A percentile compares a stretch with the other conserved stretches of the same genome.
phyloP scores from a whole-genome alignment of 2,797 vertebrate genomes.

The Parauchenoglanis punctatus region DNA sequence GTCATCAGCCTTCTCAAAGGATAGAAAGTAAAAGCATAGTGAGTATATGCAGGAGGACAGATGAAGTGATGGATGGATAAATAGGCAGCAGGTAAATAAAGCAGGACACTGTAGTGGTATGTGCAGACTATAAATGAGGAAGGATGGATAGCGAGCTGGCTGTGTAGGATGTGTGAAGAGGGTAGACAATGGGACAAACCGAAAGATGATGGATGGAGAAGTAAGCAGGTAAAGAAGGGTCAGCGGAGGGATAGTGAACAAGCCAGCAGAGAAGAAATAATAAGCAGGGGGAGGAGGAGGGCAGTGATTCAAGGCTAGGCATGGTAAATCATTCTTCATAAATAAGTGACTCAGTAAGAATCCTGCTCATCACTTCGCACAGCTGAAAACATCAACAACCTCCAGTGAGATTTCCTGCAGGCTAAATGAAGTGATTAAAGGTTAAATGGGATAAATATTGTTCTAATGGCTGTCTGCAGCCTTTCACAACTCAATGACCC shows the following conservation, averaged over 20 bases:
- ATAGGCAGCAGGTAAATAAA: background rate
- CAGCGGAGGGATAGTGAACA: background rate
- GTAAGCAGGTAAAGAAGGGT: background rate
- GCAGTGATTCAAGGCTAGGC: background rate
- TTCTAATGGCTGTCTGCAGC: background rate
- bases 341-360: background rate
- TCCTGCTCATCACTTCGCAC: background rate
- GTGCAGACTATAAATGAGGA: background rate
- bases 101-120: too few species aligned
- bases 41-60: background rate
- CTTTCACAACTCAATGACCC: constrained; percentile 2
- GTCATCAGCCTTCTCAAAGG: background rate
- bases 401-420: background rate
- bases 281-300: background rate
- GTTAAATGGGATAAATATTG: constrained; percentile 5
- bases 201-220: background rate
- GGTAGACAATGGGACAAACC: background rate
- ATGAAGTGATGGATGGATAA: background rate
- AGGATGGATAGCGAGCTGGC: background rate
- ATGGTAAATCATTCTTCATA: background rate
- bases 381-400: background rate
- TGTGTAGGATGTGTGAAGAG: background rate
- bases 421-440: background rate
- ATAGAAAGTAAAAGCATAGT: background rate
- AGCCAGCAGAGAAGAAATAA: background rate